Base-by-base conservation (phyloP, 2,888 invertebrate species). In the Trichogramma evanescens region DNA sequence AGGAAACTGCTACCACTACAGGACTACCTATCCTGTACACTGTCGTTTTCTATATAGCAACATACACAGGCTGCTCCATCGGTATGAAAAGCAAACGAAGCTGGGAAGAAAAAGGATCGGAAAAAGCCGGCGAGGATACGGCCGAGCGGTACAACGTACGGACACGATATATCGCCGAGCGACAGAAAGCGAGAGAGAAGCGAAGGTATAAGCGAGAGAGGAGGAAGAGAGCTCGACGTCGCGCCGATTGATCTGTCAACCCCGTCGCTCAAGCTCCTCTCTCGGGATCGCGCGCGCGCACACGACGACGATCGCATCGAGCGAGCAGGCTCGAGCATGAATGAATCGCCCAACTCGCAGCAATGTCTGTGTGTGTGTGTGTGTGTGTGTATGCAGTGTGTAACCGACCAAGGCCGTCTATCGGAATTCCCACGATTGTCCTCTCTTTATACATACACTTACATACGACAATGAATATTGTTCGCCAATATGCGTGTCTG, bases 361-460 rank as follows among this genome's bases (percentile, higher is more conserved):
- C 26, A 26, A 26, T 26, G 13, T 13, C 13, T 13, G 26, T 26
- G 26, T 26, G 26, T 26, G 2, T 13, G 26, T 26, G 26, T 26
- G 26, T 26, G 2, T 26, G 26, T 26, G 26, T 26, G 3, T 26
- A 26, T 26, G 26, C 26, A 26, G 26, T 26, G 26, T 26, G 26
- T 26, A 26, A 26, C 74, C 74, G 74, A 74, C 74, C 75, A 75
- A 77, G 75, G 75, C 72, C 76, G 71, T 71, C 70, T 72, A 72
- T 75, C 74, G 74, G 74, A 74, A 76, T 77, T 77, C 76, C 73
- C 76, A 77, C 76, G 76, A 76, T 75, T 77, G 74, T 76, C 76
- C 74, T 56, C 40, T 51, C 40, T 57, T n/a, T 56, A 26, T 26
- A 26, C 26, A 26, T 26, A 26, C 26, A 26, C 26, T 26, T 26